Base-by-base conservation (phyloP, 2,113 vertebrate genomes). In the Anarrhichthys ocellatus region DNA sequence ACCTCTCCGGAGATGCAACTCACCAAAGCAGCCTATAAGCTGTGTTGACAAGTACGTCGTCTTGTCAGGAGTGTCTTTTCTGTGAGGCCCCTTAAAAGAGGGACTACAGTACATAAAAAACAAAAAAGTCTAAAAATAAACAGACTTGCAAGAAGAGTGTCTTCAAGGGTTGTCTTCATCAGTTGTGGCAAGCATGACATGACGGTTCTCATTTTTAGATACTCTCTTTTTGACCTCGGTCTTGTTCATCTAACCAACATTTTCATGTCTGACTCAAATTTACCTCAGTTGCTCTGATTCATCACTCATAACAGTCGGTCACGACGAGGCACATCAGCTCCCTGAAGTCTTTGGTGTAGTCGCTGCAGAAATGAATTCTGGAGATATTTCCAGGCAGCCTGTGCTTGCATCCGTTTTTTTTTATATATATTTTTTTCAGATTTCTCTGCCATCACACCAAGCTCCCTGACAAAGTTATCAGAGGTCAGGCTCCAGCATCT, bases 41-140 rank as follows among this genome's bases (percentile, higher is more conserved):
- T 68, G 80, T 73, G 82, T 62, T 89, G 90, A 91, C 88, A 86
- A 83, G 81, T 77, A 59, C 5, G 52, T 82, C 87, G 61, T 80
- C 85, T 72, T 89, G 91, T 88, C 93, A 87, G 80, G 65, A 65
- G 76, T 68, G 71, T 73, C 52, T 73, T 63, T 80, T 48, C 42
- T 83, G 63, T 83, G 76, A 88, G 81, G 80, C 88, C 73, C 77
- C 54, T 88, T 85, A 15, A 50, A 80, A 87, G 67, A 87, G 67
- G 38, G 50, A 88, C 77, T 83, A 9, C 48, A 77, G 42, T 73
- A 59, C 52, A 67, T 66, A 2, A 38, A 15, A 52, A 68, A 29
- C 83, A 67, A 81, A 77, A 4, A 29, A 34, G 69, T 86, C 92
- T 89, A 93, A 90, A 93, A 93, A 92, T 94, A 94, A 87, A 78